Evolutionary conservation across 1,140 invertebrate genomes (phyloP).

Genomic region (Aphis gossypii): DNA sequence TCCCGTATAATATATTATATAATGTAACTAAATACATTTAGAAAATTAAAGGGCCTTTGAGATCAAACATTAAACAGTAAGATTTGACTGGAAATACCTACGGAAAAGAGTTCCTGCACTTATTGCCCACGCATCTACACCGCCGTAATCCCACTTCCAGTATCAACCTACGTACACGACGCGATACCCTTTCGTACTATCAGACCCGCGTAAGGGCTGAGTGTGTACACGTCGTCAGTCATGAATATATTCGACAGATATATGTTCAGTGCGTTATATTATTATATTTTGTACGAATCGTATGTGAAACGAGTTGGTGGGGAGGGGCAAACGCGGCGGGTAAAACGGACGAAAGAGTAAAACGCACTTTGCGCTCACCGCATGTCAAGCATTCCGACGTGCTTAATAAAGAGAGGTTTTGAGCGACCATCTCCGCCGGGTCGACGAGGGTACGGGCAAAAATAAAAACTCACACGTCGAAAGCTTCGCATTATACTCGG

Average conservation of each 20-base stretch:
- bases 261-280: too few species aligned
- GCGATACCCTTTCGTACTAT: too few species aligned
- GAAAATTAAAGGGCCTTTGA: background rate
- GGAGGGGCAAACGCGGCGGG: too few species aligned
- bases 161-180: too few species aligned
- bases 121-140: background rate
- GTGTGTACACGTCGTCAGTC: too few species aligned
- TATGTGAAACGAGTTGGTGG: background rate
- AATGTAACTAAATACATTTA: background rate
- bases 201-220: too few species aligned
- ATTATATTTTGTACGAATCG: background rate
- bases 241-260: background rate
- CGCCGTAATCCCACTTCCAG: too few species aligned
- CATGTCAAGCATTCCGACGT: background rate
- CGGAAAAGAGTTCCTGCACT: background rate
- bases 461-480: background rate
- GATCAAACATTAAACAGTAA: background rate
- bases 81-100: too few species aligned
- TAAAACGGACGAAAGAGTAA: background rate
- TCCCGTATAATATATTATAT: too few species aligned
- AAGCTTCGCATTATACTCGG: background rate
- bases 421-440: background rate
- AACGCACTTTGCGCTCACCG: background rate
- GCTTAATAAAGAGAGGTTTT: slow-evolving; percentile 13
- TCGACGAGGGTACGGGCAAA: background rate